Conservation (phyloP, 2,797 vertebrate species). For the Cynodonichthys magdalenae region DNA sequence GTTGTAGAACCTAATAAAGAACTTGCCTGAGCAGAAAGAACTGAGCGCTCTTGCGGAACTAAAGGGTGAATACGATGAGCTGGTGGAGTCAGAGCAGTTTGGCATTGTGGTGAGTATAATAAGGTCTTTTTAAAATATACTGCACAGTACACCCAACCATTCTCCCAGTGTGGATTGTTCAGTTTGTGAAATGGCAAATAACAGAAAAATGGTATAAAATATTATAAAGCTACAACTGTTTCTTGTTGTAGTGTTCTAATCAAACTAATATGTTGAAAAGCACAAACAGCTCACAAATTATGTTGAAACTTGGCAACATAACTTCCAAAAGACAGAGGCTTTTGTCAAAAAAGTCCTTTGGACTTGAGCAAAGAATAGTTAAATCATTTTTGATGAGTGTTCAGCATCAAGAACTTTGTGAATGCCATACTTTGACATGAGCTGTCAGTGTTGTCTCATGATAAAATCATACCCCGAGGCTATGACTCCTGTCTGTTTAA, state of each 20-base stretch:
- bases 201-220: slow-evolving; percentile 37
- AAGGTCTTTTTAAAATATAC: slow-evolving; percentile 24
- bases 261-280: slow-evolving; percentile 33
- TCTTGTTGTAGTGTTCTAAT: slow-evolving; percentile 35
- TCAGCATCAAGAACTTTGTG: slow-evolving; percentile 34
- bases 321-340: slow-evolving; percentile 25
- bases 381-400: slow-evolving; percentile 44
- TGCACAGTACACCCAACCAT: slow-evolving; percentile 29
- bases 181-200: slow-evolving; percentile 10
- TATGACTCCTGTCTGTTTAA: slow-evolving; percentile 44
- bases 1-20: slow-evolving; percentile 93
- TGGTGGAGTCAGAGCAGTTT: slow-evolving; percentile 96
- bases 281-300: slow-evolving; percentile 30
- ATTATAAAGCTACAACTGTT: not conserved
- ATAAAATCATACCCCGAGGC: slow-evolving; percentile 55
- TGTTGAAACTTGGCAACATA: not conserved
- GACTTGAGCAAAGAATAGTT: slow-evolving; percentile 53
- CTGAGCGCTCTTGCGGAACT: slow-evolving; percentile 91
- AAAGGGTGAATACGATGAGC: slow-evolving; percentile 92
- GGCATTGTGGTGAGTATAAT: slow-evolving; percentile 93
- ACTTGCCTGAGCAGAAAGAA: slow-evolving; percentile 95
- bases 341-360: slow-evolving; percentile 45
- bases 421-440: slow-evolving; percentile 52
- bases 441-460: slow-evolving; percentile 56
- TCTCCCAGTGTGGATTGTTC: slow-evolving; percentile 17